Evolutionary conservation across 2,113 vertebrate species (phyloP).

Genomic region (Alaudala cheleensis): DNA sequence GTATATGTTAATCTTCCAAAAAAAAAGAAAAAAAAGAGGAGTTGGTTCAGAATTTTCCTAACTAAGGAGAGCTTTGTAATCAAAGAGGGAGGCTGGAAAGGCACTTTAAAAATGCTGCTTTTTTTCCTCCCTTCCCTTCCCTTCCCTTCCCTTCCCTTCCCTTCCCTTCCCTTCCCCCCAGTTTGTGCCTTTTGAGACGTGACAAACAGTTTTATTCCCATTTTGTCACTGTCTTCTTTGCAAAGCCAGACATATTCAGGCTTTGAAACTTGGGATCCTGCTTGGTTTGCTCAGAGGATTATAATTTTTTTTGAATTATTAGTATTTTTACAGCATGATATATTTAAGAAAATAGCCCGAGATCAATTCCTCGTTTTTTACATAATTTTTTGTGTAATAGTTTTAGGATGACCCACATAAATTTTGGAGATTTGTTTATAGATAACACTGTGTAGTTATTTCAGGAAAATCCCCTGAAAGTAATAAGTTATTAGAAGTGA

Average conservation of each 20-base stretch:
- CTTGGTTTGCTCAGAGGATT: background rate
- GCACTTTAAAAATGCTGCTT: background rate
- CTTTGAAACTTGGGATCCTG: conserved; percentile 38
- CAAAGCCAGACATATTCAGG: conserved; percentile 41
- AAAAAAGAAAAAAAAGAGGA: background rate
- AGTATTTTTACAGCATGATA: background rate
- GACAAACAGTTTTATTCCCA: background rate
- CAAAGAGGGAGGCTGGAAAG: background rate
- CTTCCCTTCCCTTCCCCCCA: no score
- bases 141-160: no score
- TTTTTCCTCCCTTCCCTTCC: background rate
- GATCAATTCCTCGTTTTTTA: background rate
- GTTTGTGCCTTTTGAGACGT: background rate
- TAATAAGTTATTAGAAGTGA: background rate
- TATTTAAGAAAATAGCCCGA: background rate
- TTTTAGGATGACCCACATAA: background rate
- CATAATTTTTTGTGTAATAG: background rate
- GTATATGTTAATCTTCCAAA: background rate
- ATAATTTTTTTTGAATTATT: background rate
- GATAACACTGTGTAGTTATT: background rate
- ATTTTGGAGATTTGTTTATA: background rate
- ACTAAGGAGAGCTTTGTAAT: background rate
- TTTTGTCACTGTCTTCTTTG: conserved; percentile 33
- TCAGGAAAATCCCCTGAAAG: background rate
- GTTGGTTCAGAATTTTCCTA: background rate